phyloP scores from a whole-genome alignment of 2,113 vertebrate species.

The Equus przewalskii region DNA sequence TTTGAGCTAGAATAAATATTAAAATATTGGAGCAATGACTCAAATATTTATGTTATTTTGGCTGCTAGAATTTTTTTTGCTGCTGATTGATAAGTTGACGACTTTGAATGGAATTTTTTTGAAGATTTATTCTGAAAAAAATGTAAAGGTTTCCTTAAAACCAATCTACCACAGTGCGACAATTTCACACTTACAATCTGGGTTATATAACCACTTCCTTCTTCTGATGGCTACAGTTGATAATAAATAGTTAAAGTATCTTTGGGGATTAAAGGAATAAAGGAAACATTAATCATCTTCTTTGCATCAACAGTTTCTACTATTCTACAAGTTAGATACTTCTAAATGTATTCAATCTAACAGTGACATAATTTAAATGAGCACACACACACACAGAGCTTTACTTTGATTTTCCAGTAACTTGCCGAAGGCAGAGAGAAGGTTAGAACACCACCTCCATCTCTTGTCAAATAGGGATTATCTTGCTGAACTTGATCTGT shows the following conservation, averaged over 20 bases:
- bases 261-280: not conserved
- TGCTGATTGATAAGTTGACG: not conserved
- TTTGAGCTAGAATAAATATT: slow-evolving; percentile 39
- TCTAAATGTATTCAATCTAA: not conserved
- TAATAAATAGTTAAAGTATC: not conserved
- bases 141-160: not conserved
- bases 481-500: not conserved
- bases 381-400: not conserved
- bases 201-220: not conserved
- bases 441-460: not conserved
- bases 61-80: not conserved
- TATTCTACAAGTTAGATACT: not conserved
- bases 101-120: not conserved
- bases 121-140: not conserved
- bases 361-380: not conserved
- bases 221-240: not conserved
- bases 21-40: not conserved
- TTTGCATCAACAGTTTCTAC: not conserved
- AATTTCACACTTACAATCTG: not conserved
- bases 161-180: not conserved
- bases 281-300: not conserved
- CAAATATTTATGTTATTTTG: not conserved
- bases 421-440: not conserved
- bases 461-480: not conserved
- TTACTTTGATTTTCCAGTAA: not conserved